A percentile compares a stretch with the other conserved stretches of the same genome.
phyloP scores from a whole-genome alignment of 2,888 invertebrate genomes.

The Pseudeuparius sepicola region DNA sequence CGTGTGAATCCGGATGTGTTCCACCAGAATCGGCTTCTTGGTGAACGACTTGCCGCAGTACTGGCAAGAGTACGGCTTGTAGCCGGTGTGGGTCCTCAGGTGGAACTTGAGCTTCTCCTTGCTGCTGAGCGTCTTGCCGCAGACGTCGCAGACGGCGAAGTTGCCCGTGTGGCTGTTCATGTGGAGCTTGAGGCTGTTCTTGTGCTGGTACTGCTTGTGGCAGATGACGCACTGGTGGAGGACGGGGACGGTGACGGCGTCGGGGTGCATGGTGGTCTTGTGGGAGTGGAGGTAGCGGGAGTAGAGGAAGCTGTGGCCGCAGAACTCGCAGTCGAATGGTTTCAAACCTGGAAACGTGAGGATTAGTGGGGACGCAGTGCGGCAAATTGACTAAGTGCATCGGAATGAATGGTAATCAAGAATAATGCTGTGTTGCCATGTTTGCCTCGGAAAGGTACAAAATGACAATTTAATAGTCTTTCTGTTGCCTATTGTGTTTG shows the following conservation, averaged over 20 bases:
- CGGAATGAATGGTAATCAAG: no score
- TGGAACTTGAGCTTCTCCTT: slow-evolving; percentile 27
- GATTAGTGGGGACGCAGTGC: slow-evolving; percentile 30
- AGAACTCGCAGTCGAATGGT: slow-evolving; percentile 44
- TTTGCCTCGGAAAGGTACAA: no score
- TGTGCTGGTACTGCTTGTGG: slow-evolving; percentile 27
- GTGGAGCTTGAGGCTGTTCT: slow-evolving; percentile 34
- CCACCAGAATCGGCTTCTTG: slow-evolving; percentile 26
- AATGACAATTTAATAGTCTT: no score
- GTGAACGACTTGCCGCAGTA: slow-evolving; percentile 30
- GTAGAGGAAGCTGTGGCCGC: slow-evolving; percentile 43
- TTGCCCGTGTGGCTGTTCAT: slow-evolving; percentile 32
- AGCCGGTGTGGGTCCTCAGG: slow-evolving; percentile 35
- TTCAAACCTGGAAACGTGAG: no score
- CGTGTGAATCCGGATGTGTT: slow-evolving; percentile 30
- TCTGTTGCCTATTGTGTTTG: no score
- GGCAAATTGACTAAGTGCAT: no score
- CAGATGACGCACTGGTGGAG: slow-evolving; percentile 34
- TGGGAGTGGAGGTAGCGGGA: slow-evolving; percentile 36
- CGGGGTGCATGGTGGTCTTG: no score
- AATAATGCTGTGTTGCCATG: no score
- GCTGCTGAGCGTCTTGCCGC: slow-evolving; percentile 31
- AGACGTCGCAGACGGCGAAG: slow-evolving; percentile 29
- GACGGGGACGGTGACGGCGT: no score
- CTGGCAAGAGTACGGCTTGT: slow-evolving; percentile 28